phyloP scores from a whole-genome alignment of 2,113 vertebrate species.

The Istiophorus platypterus region DNA sequence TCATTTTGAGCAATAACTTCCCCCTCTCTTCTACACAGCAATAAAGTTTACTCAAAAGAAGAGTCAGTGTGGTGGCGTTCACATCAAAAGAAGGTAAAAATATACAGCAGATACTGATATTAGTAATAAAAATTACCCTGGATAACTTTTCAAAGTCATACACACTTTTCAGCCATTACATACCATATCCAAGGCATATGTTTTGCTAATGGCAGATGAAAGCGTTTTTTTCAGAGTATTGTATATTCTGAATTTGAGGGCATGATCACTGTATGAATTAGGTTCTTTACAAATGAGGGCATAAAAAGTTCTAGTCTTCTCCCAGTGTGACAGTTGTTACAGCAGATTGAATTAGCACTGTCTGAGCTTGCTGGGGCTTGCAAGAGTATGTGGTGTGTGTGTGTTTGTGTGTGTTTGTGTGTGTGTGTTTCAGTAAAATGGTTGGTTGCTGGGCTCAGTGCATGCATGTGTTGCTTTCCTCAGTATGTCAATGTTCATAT shows the following conservation, averaged over 20 bases:
- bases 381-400: conserved; percentile 48
- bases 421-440: conserved; percentile 9
- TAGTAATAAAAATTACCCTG: conserved; percentile 8
- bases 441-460: conserved; percentile 24
- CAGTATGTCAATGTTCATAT: conserved; percentile 18
- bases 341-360: conserved; percentile 66
- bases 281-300: not conserved
- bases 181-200: not conserved
- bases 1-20: no score
- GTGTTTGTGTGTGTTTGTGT: conserved; percentile 15
- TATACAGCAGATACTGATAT: not conserved
- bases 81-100: no score
- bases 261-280: conserved; percentile 21
- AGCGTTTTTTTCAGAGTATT: not conserved
- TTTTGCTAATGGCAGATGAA: conserved; percentile 1
- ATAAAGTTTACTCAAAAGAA: no score
- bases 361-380: conserved; percentile 69
- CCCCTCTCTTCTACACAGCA: no score
- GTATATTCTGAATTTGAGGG: not conserved
- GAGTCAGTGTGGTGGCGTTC: no score
- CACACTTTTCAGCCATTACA: not conserved
- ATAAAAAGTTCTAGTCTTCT: conserved; percentile 33
- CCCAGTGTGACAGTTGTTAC: conserved; percentile 70
- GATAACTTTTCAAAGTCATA: conserved; percentile 1
- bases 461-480: conserved; percentile 30